Conservation (phyloP, 2,113 vertebrate genomes). For the Misgurnus anguillicaudatus region DNA sequence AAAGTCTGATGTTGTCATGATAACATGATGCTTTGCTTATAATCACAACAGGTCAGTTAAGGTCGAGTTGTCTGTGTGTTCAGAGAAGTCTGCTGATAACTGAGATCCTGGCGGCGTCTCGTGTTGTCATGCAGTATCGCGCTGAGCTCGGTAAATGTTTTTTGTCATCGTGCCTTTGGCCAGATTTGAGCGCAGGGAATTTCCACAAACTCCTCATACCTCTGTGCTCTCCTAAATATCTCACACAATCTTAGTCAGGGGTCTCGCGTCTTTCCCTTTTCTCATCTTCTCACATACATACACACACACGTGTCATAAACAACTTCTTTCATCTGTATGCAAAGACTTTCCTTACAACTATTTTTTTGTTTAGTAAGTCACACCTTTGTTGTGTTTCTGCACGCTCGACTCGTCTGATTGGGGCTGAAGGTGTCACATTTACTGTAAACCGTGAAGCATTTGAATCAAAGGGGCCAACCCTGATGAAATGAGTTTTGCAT, state of each 20-base stretch:
- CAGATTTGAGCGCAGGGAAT: constrained; percentile 38
- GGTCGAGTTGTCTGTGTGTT: no score
- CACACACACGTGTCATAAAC: neutral
- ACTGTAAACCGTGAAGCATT: constrained; percentile 4
- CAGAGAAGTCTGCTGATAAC: no score
- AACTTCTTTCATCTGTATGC: neutral
- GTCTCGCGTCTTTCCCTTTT: constrained; percentile 9
- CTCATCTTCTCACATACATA: neutral
- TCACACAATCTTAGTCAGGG: constrained; percentile 51
- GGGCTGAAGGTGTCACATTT: neutral
- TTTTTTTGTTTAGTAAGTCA: neutral
- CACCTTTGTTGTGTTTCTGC: neutral
- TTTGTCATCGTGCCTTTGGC: neutral
- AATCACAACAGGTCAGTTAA: no score
- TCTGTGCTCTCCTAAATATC: constrained; percentile 35
- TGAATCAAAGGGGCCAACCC: constrained; percentile 31
- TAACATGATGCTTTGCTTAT: no score
- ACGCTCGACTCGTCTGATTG: neutral
- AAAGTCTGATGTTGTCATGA: neutral
- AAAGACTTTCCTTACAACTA: neutral
- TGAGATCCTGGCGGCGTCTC: no score
- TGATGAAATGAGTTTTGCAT: constrained; percentile 11
- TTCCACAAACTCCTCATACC: constrained; percentile 21
- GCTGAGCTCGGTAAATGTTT: neutral
- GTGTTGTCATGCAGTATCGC: no score